These are phyloP conservation scores for Ceratina australensis DNA, from an alignment of 1,140 invertebrate genomes.

Conservation along the genomic window DNA sequence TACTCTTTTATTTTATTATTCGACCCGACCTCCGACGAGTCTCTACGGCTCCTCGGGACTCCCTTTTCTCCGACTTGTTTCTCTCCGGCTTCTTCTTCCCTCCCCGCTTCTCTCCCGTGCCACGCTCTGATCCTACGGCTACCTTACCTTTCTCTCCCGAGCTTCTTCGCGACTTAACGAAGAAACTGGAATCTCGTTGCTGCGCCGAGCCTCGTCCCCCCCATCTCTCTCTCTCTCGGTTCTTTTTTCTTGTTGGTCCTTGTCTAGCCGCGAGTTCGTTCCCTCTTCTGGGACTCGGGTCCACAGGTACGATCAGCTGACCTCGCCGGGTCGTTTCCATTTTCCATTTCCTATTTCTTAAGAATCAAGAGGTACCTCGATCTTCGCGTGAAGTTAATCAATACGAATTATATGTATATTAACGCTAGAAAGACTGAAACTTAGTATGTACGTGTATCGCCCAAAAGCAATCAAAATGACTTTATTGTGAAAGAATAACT, in stretches of 20 bases:
- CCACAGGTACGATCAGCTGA: slow-evolving; percentile 50
- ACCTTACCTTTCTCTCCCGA: not conserved
- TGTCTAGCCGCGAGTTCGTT: not conserved
- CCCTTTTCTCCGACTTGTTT: not conserved
- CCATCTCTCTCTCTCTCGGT: not conserved
- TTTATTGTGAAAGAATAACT: no score
- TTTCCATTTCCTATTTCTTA: slow-evolving; percentile 50
- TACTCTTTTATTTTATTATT: slow-evolving; percentile 68
- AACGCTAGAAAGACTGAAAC: no score
- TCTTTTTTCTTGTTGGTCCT: not conserved
- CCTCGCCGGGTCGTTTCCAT: not conserved
- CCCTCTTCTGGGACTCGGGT: no score
- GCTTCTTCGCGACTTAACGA: slow-evolving; percentile 54
- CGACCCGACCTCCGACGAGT: slow-evolving; percentile 66
- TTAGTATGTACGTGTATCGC: no score
- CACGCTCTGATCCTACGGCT: no score
- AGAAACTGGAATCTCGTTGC: slow-evolving; percentile 62
- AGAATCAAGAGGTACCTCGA: no score
- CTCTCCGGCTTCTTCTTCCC: slow-evolving; percentile 16
- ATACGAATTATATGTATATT: no score
- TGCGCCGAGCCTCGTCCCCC: not conserved
- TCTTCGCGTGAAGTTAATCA: no score
- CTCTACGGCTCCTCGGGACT: slow-evolving; percentile 4
- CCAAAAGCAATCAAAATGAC: no score
- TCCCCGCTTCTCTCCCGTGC: not conserved